These are phyloP conservation scores for Astur gentilis DNA, from an alignment of 2,113 vertebrate genomes.

Conservation along the genomic window DNA sequence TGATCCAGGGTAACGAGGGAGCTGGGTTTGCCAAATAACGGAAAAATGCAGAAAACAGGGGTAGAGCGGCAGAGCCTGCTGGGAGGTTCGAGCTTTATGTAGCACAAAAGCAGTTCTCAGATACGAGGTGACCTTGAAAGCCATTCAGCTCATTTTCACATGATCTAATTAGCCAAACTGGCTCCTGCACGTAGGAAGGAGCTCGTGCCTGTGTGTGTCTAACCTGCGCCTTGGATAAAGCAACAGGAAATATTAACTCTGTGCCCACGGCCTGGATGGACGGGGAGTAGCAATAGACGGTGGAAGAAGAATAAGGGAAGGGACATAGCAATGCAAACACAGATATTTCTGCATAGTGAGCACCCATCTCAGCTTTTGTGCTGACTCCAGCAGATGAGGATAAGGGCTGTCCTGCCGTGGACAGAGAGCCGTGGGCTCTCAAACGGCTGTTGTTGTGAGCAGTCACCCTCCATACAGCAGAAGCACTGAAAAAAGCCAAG, in stretches of 20 bases:
- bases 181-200: neutral
- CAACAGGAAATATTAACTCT: neutral
- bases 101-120: conserved; percentile 10
- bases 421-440: neutral
- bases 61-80: neutral
- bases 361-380: neutral
- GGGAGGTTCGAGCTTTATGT: neutral
- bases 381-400: neutral
- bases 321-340: neutral
- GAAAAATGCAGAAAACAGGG: neutral
- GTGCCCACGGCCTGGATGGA: neutral
- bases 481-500: neutral
- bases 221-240: neutral
- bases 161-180: neutral
- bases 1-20: neutral
- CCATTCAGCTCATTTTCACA: neutral
- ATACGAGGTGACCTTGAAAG: conserved; percentile 24
- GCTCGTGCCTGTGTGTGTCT: neutral
- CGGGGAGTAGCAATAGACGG: neutral
- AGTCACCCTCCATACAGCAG: rapidly evolving
- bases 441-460: neutral
- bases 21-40: neutral
- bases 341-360: neutral
- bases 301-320: neutral
- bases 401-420: neutral